phyloP scores from a whole-genome alignment of 2,113 vertebrate genomes.

The Misgurnus anguillicaudatus region DNA sequence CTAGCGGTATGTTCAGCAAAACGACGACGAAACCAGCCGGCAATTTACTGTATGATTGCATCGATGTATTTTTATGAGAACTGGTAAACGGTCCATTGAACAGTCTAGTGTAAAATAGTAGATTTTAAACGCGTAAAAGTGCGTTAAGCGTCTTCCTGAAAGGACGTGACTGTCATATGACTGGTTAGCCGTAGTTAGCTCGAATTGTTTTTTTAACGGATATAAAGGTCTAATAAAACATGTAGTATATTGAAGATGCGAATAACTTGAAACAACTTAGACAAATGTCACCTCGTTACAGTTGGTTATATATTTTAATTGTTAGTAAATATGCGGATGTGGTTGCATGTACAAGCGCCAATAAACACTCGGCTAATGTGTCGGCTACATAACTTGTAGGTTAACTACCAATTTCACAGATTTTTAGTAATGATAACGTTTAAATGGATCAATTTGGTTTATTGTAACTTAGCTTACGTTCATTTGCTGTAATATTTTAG shows the following conservation, averaged over 20 bases:
- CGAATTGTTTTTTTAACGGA: background rate
- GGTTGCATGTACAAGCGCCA: too few relatives aligned
- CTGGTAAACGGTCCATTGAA: background rate
- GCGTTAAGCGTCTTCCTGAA: background rate
- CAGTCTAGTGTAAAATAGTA: background rate
- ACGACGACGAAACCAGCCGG: background rate
- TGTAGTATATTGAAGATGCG: background rate
- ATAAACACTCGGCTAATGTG: background rate
- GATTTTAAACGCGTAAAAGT: background rate
- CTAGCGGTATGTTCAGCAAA: background rate
- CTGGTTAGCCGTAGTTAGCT: conserved; percentile 25
- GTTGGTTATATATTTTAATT: background rate
- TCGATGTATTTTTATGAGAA: background rate
- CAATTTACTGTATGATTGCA: background rate
- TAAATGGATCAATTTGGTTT: too few relatives aligned
- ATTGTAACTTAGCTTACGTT: too few relatives aligned
- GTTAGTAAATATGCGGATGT: background rate
- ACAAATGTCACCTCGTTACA: background rate
- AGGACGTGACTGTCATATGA: conserved; percentile 13
- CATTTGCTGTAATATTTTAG: too few relatives aligned
- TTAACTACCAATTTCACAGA: too few relatives aligned
- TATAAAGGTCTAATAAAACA: background rate
- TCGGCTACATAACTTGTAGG: too few relatives aligned
- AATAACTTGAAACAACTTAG: too few relatives aligned
- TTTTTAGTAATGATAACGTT: too few relatives aligned